These are phyloP conservation scores for Mimas tiliae DNA, from an alignment of 2,888 invertebrate genomes.

Conservation along the genomic window DNA sequence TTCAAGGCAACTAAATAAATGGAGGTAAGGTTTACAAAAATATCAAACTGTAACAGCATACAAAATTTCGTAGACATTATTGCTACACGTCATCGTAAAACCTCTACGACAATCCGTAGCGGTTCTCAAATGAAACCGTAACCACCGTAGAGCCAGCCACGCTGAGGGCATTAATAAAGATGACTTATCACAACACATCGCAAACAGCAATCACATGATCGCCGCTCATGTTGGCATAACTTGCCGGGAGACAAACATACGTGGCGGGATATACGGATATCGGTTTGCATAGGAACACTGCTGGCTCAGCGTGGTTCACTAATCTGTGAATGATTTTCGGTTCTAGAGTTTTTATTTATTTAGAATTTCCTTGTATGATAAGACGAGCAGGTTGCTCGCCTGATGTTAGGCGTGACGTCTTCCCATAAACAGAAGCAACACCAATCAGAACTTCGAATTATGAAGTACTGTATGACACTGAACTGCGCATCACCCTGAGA, in stretches of 20 bases:
- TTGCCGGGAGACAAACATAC: slow-evolving; percentile 3
- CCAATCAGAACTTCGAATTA: too few species aligned
- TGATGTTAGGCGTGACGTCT: too few species aligned
- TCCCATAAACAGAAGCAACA: too few species aligned
- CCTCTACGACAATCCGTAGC: background rate
- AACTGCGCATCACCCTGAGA: too few species aligned
- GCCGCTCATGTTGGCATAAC: slow-evolving; percentile 1
- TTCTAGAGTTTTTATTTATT: background rate
- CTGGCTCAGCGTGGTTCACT: background rate
- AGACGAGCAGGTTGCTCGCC: too few species aligned
- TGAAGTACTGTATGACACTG: too few species aligned
- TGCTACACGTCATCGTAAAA: too few species aligned
- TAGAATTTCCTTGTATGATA: too few species aligned
- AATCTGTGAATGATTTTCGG: background rate
- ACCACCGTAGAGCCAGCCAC: background rate
- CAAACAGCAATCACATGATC: slow-evolving; percentile 11
- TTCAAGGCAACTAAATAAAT: too few species aligned
- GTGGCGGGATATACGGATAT: background rate
- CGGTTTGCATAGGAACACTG: background rate
- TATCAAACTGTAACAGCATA: too few species aligned
- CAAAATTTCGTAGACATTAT: too few species aligned
- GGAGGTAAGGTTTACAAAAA: too few species aligned
- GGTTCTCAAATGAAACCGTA: background rate
- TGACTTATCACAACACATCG: slow-evolving; percentile 4
- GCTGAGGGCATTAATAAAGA: background rate